These are phyloP conservation scores for Perithous albicinctus DNA, from an alignment of 2,888 invertebrate genomes.

Conservation along the genomic window DNA sequence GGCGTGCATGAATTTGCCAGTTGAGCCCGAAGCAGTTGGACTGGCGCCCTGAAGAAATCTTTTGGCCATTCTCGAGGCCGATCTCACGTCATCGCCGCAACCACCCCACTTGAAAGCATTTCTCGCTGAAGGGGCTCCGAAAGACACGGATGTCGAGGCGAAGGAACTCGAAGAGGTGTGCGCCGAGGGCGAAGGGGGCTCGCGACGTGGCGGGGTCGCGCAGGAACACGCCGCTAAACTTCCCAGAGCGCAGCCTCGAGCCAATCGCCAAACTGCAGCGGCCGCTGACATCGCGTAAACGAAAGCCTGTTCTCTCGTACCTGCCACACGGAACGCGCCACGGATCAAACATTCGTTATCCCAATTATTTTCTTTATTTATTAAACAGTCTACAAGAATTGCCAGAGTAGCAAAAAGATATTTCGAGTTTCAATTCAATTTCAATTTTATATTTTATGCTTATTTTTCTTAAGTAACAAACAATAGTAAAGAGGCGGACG, in stretches of 20 bases:
- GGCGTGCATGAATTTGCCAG: conserved; percentile 86
- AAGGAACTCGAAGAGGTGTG: conserved; percentile 79
- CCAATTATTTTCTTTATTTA: too few species aligned
- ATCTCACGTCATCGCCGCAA: conserved; percentile 92
- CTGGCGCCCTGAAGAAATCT: conserved; percentile 89
- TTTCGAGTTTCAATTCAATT: too few species aligned
- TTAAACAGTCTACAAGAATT: not conserved
- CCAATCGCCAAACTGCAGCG: conserved; percentile 91
- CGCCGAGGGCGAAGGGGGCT: conserved; percentile 85
- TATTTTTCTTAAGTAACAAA: too few species aligned
- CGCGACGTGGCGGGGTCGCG: conserved; percentile 89
- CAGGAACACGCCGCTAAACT: conserved; percentile 92
- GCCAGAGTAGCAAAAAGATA: not conserved
- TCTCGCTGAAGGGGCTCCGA: conserved; percentile 82
- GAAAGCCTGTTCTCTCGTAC: conserved; percentile 94
- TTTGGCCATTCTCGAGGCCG: conserved; percentile 90
- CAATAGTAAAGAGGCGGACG: too few species aligned
- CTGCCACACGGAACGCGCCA: conserved; percentile 84
- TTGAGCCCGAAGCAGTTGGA: conserved; percentile 78
- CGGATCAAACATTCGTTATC: not conserved
- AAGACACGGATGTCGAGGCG: conserved; percentile 77
- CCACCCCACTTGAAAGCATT: conserved; percentile 94
- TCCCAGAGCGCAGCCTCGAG: conserved; percentile 92
- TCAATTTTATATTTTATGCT: too few species aligned
- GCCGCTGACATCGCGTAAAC: conserved; percentile 94